These are phyloP conservation scores for Falcaria lacertinaria DNA, from an alignment of 2,888 invertebrate species.

Conservation along the genomic window DNA sequence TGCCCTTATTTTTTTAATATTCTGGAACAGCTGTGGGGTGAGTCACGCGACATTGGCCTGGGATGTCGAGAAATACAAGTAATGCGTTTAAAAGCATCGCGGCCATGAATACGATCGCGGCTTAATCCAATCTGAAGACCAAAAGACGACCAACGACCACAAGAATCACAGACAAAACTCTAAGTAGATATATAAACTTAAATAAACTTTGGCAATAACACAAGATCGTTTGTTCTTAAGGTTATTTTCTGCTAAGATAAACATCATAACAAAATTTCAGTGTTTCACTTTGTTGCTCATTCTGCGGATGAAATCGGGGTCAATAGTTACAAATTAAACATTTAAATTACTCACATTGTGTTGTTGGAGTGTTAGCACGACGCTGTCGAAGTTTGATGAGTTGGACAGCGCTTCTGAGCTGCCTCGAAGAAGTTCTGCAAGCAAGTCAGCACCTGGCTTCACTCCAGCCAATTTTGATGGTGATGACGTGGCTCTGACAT, in stretches of 20 bases:
- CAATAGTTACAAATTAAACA: slow-evolving; percentile 31
- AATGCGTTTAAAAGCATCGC: slow-evolving; percentile 47
- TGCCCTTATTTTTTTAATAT: slow-evolving; percentile 68
- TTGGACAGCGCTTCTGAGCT: slow-evolving; percentile 88
- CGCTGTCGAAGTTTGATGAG: slow-evolving; percentile 74
- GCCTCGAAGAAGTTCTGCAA: slow-evolving; percentile 88
- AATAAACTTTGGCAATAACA: slow-evolving; percentile 58
- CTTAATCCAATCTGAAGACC: slow-evolving; percentile 40
- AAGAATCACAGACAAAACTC: slow-evolving; percentile 35
- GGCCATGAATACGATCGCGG: slow-evolving; percentile 59
- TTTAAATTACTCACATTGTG: slow-evolving; percentile 66
- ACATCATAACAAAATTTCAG: slow-evolving; percentile 55
- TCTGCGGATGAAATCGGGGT: slow-evolving; percentile 42
- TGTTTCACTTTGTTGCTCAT: slow-evolving; percentile 52
- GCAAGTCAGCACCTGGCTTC: slow-evolving; percentile 78
- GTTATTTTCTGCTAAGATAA: slow-evolving; percentile 62
- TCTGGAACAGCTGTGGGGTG: slow-evolving; percentile 67
- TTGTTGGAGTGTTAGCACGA: slow-evolving; percentile 70
- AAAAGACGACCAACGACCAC: slow-evolving; percentile 19
- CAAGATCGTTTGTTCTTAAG: slow-evolving; percentile 48
- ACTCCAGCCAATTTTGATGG: slow-evolving; percentile 87
- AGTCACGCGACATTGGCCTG: slow-evolving; percentile 71
- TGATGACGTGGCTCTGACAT: slow-evolving; percentile 89
- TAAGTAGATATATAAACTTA: slow-evolving; percentile 30
- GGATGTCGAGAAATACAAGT: slow-evolving; percentile 52